These are phyloP conservation scores for Xylota sylvarum DNA, from an alignment of 2,888 invertebrate genomes.

Conservation along the genomic window DNA sequence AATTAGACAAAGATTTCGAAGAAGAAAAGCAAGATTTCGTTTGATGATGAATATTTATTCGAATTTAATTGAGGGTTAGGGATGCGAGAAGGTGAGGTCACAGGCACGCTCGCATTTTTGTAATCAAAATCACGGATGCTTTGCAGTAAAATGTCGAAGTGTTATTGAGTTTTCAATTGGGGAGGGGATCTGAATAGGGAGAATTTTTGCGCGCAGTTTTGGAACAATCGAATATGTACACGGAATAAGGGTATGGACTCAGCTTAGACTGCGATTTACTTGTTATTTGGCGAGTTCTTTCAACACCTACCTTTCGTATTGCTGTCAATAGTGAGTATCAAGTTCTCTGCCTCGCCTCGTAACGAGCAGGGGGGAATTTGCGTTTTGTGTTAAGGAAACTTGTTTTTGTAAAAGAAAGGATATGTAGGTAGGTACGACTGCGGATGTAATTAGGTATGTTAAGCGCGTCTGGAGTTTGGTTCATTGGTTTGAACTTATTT, in stretches of 20 bases:
- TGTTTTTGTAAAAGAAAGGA: background rate
- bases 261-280: constrained; percentile 20
- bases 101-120: constrained; percentile 13
- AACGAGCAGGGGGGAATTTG: background rate
- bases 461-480: background rate
- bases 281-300: constrained; percentile 30
- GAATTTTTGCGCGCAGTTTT: constrained; percentile 39
- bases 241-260: constrained; percentile 24
- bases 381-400: background rate
- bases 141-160: constrained; percentile 46
- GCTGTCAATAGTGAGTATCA: constrained; percentile 3
- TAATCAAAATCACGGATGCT: constrained; percentile 54
- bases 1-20: constrained; percentile 73
- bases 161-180: constrained; percentile 37
- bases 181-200: constrained; percentile 17
- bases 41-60: constrained; percentile 68
- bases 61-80: constrained; percentile 67
- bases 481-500: too few relatives aligned
- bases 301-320: constrained; percentile 47
- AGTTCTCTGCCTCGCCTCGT: background rate
- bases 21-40: constrained; percentile 40
- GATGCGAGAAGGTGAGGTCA: constrained; percentile 41
- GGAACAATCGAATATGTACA: constrained; percentile 35
- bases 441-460: constrained; percentile 7
- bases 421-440: background rate